Conservation (phyloP, 2,113 vertebrate genomes). For the Ptilorrhoa leucosticta region DNA sequence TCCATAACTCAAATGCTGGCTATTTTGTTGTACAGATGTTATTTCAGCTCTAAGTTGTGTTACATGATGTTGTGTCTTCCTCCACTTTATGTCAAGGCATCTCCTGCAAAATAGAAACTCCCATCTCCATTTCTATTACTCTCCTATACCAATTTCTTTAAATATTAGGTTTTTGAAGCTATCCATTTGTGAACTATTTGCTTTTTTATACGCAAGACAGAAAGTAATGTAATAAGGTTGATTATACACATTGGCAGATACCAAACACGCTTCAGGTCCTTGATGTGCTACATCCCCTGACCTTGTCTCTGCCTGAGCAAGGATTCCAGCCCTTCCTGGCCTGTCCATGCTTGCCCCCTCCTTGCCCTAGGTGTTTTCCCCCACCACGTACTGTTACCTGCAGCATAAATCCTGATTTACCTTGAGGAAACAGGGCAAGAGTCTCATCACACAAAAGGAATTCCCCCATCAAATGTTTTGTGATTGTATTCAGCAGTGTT, state of each 20-base stretch:
- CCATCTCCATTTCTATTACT: background rate
- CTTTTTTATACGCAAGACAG: background rate
- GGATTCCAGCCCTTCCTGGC: background rate
- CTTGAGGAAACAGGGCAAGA: background rate
- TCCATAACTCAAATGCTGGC: background rate
- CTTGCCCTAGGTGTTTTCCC: background rate
- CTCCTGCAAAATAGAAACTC: background rate
- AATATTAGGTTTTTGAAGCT: background rate
- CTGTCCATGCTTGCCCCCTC: background rate
- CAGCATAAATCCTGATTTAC: background rate
- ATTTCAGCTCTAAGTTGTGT: background rate
- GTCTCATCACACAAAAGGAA: background rate
- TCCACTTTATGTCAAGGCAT: background rate
- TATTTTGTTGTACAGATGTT: background rate
- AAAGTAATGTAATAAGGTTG: background rate
- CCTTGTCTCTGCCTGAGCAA: background rate
- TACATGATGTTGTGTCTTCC: background rate
- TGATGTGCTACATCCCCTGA: background rate
- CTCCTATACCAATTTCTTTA: background rate
- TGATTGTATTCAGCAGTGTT: background rate
- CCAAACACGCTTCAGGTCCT: background rate
- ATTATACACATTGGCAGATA: background rate
- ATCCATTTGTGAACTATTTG: background rate
- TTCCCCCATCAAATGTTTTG: background rate
- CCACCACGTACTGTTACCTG: accelerated